Evolutionary conservation across 2,113 vertebrate genomes (phyloP).

Genomic region (Pseudopipra pipra): DNA sequence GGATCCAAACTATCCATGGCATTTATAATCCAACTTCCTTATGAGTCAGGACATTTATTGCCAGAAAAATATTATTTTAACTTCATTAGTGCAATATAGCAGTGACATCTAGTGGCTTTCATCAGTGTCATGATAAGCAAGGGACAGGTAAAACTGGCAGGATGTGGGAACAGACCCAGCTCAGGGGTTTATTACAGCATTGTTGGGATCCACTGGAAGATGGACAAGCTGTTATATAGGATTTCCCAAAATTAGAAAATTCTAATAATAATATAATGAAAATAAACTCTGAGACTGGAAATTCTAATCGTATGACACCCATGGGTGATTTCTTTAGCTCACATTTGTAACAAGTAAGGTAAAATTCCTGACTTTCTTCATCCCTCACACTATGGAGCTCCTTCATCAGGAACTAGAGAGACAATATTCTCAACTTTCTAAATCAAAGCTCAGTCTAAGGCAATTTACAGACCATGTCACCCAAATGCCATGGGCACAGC

Average conservation of each 20-base stretch:
- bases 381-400: not conserved
- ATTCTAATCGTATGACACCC: not conserved
- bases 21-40: constrained; percentile 66
- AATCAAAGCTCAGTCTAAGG: not conserved
- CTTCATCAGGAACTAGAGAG: not conserved
- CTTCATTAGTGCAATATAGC: constrained; percentile 25
- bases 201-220: not conserved
- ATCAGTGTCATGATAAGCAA: not conserved
- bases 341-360: not conserved
- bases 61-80: constrained; percentile 70
- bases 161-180: not conserved
- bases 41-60: constrained; percentile 66
- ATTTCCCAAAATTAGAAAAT: not conserved
- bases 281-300: not conserved
- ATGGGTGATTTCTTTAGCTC: not conserved
- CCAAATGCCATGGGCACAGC: not conserved
- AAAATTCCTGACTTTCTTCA: not conserved
- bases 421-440: not conserved
- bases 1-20: constrained; percentile 47
- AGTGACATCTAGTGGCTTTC: constrained; percentile 67
- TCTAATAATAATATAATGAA: not conserved
- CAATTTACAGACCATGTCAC: fast-evolving
- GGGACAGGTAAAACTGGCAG: not conserved
- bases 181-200: not conserved
- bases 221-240: not conserved